Base-by-base conservation (phyloP, 2,797 vertebrate genomes). In the Hapalemur alaotrensis region DNA sequence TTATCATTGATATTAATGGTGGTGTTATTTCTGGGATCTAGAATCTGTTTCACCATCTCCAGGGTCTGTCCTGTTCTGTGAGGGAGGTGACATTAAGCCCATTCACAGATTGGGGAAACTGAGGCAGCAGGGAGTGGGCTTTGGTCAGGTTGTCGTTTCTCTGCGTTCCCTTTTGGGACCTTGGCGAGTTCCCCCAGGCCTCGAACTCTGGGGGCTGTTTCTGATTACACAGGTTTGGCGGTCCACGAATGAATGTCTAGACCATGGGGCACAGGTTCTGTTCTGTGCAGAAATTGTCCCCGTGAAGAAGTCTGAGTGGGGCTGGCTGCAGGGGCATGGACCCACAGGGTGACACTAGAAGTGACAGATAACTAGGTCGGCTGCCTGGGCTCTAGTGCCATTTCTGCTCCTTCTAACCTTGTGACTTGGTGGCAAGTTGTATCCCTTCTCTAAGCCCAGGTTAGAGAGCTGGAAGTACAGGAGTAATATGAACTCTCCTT, bases 291-390 rank as follows among this genome's bases (percentile, higher is more conserved):
- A 89, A 38, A 48, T 18, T 8, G 4, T 41, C 20, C 4, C 38
- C 17, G 2, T 52, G 22, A 11, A 23, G 0, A 32, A 35, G 30
- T 52, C 0, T 0, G 59, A 57, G 10, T 32, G 25, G n/a, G 43
- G 17, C 70, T 1, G 0, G 32, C 2, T 18, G 35, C 52, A 15
- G 52, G 12, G 30, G 52, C 1, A 20, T 12, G 46, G 78, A 72
- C 17, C 76, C 18, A 25, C 8, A 2, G n/a, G 23, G 4, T 23
- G 89, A 75, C 18, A 70, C 85, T 0, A 1, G 67, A 35, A 18
- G 38, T 38, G 48, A 54, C 12, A 41, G 65, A 2, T 69, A 4
- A 4, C 63, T 14, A 23, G 43, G 35, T 35, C 69, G n/a, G 5
- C 79, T 7, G 4, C n/a, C 15, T 7, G 17, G n/a, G 6, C 52